A percentile compares a stretch with the other conserved stretches of the same genome.
phyloP scores from a whole-genome alignment of 2,888 invertebrate genomes.

The Pyrgus malvae region DNA sequence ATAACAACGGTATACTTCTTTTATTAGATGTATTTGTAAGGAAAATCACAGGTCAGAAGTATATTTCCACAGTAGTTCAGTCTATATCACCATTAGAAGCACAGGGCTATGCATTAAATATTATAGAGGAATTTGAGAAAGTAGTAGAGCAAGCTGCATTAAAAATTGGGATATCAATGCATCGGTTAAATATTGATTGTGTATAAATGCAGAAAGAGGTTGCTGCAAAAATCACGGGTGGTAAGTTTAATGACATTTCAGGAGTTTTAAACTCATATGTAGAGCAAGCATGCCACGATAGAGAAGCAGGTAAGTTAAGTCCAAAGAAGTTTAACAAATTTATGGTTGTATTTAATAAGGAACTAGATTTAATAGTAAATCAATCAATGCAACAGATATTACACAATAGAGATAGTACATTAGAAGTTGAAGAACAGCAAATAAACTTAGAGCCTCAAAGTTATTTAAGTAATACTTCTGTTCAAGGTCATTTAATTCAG shows the following conservation, averaged over 20 bases:
- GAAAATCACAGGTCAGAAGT: constrained; percentile 1
- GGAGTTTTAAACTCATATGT: constrained; percentile 10
- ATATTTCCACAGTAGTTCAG: constrained; percentile 6
- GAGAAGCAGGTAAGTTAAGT: constrained; percentile 9
- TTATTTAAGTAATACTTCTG: constrained; percentile 11
- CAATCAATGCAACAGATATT: constrained; percentile 14
- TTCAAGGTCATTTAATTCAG: constrained; percentile 10
- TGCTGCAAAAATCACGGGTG: constrained; percentile 7
- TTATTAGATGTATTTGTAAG: constrained; percentile 2
- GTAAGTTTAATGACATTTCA: constrained; percentile 10
- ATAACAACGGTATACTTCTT: neutral
- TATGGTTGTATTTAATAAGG: constrained; percentile 1
- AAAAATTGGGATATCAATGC: constrained; percentile 12
- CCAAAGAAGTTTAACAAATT: neutral
- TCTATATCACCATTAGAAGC: constrained; percentile 5
- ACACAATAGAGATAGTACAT: constrained; percentile 6
- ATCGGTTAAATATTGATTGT: constrained; percentile 12
- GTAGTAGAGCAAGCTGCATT: constrained; percentile 14
- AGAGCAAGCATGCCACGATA: constrained; percentile 4
- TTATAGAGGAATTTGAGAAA: constrained; percentile 13
- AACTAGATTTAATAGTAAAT: neutral
- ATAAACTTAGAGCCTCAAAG: constrained; percentile 1
- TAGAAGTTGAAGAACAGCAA: constrained; percentile 11
- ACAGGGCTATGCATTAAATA: constrained; percentile 9
- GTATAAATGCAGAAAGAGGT: constrained; percentile 8